phyloP scores from a whole-genome alignment of 2,888 invertebrate genomes.

The Druceiella hillmani region DNA sequence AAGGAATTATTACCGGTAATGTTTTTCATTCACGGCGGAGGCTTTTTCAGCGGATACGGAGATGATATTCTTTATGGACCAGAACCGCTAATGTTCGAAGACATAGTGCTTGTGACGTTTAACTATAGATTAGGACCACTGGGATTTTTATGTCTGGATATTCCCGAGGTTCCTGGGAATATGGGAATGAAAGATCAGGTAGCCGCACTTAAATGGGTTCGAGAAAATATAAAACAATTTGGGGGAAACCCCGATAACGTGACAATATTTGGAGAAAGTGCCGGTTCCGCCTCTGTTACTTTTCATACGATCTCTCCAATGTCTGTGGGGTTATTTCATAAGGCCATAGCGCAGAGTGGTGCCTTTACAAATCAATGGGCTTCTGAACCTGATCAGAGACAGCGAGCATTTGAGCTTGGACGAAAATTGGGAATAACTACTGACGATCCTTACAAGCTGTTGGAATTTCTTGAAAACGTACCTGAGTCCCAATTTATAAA shows the following conservation, averaged over 20 bases:
- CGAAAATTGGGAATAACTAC: no score
- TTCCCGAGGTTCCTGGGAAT: slow-evolving; percentile 59
- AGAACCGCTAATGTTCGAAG: slow-evolving; percentile 53
- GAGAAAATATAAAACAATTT: slow-evolving; percentile 37
- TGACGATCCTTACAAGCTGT: no score
- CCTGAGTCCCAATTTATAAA: no score
- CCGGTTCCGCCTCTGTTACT: no score
- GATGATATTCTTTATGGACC: slow-evolving; percentile 55
- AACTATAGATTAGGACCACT: slow-evolving; percentile 56
- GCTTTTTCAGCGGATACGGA: slow-evolving; percentile 54
- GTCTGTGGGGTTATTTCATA: no score
- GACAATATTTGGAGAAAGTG: slow-evolving; percentile 44
- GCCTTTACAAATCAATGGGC: no score
- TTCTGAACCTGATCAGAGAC: no score
- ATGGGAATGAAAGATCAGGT: slow-evolving; percentile 54
- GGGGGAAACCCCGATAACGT: slow-evolving; percentile 42
- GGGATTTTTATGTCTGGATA: slow-evolving; percentile 59
- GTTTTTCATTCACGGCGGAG: slow-evolving; percentile 61
- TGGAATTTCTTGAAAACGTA: no score
- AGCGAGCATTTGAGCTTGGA: no score
- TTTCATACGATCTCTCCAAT: no score
- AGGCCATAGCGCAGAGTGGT: no score
- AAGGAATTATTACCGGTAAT: slow-evolving; percentile 47
- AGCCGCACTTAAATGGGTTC: slow-evolving; percentile 41
- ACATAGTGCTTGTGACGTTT: slow-evolving; percentile 53